Base-by-base conservation (phyloP, 2,797 vertebrate genomes). In the Acanthurus leucopareius region DNA sequence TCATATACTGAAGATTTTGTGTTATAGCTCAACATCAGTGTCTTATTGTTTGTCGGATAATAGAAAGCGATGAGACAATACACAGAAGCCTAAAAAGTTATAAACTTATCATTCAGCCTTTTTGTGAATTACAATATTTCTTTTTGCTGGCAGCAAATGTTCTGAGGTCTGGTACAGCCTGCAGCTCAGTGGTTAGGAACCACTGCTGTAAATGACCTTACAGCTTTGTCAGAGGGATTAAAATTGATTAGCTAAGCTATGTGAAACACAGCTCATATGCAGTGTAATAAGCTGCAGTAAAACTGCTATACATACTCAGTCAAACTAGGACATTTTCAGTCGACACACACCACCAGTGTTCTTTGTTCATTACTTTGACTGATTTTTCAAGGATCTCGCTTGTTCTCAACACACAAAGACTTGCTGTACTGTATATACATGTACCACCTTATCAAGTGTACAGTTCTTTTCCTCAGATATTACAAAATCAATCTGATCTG, bases 151-250 rank as follows among this genome's bases (percentile, higher is more conserved):
- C 11, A 69, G 38, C 32, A 54, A 42, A 65, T 59, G 13, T 56
- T 63, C 14, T 5, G n/a, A 65, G 44, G 51, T 60, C 28, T 52
- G 47, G 47, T 63, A 22, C 32, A 57, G 15, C 52, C 20, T 71
- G 42, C 48, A 62, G 72, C 65, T 61, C 32, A 3, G 49, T 58
- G 51, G 72, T 42, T 54, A 42, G 5, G 38, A 82, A 80, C 44
- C 68, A 67, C 65, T 63, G 59, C 77, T 66, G 69, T 70, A 76
- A 89, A 90, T 77, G 62, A 90, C 86, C 86, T 84, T 73, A 86
- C 35, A 58, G 78, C 70, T 77, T 87, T 83, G 77, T 91, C 68
- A 82, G 71, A 86, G 60, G 91, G 93, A 93, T 95, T 94, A 84
- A 80, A 88, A 89, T 77, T 87, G 89, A 93, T 93, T 88, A 92